Evolutionary conservation across 2,888 invertebrate genomes (phyloP), one percentile per base, ranked within the genome.

Genomic region (Homarus gammarus): DNA sequence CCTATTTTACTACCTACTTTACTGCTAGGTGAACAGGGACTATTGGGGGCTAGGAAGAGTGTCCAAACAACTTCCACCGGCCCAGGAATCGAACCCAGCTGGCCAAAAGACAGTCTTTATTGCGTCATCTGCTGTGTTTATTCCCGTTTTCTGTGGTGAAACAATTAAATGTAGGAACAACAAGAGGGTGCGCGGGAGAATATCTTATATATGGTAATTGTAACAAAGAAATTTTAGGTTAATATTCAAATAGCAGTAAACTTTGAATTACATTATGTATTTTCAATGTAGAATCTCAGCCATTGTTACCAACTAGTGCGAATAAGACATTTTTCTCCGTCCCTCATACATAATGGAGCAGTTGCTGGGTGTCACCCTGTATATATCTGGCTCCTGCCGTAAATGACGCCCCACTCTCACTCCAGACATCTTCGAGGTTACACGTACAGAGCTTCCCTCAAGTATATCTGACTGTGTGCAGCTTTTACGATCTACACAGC

Each of bases 81-180:
- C n/a, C n/a, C n/a, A n/a, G n/a, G n/a, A n/a, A n/a, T n/a, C n/a
- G n/a, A n/a, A n/a, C n/a, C n/a, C n/a, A n/a, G n/a, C n/a, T n/a
- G n/a, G n/a, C n/a, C n/a, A n/a, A n/a, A n/a, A n/a, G n/a, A n/a
- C n/a, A n/a, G n/a, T n/a, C n/a, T n/a, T n/a, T 33, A 6, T 79
- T 79, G 73, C 40, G 8, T 75, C 73, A 75, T 18, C n/a, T 22
- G n/a, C 73, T n/a, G 40, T 75, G 40, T 18, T 75, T 22, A 27
- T 40, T 75, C 40, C 73, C 73, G 73, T 75, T 75, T 75, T 75
- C 40, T 75, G 73, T 75, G 73, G 73, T 0, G 64, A 64, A 27
- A 5, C 56, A 12, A 64, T n/a, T 27, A 64, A 64, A 27, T n/a
- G 64, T 64, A 8, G 64, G 64, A 64, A 6, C 22, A 27, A 6